A percentile compares a stretch with the other conserved stretches of the same genome.
These are phyloP conservation scores for Tridacna gigas DNA, from an alignment of 2,888 invertebrate species.

Conservation along the genomic window DNA sequence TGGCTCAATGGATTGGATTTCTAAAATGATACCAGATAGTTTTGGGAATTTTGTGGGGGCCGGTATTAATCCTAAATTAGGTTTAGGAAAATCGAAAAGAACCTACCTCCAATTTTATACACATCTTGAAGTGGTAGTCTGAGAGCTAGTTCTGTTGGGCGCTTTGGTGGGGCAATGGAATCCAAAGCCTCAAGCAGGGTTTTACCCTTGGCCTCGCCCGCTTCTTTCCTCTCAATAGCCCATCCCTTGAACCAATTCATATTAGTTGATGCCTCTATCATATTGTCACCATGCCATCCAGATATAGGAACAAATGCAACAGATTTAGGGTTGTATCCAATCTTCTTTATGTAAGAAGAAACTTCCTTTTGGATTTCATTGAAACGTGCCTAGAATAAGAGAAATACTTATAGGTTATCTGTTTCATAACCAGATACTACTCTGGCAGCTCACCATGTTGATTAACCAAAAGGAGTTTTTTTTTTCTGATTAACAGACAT, in stretches of 20 bases:
- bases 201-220: conserved; percentile 87
- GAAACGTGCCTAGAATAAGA: conserved; percentile 89
- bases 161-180: conserved; percentile 96
- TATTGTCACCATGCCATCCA: conserved; percentile 99
- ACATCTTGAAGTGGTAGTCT: conserved; percentile 99
- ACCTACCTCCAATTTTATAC: conserved; percentile 98
- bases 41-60: no score
- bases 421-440: no score
- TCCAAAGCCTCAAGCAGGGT: conserved; percentile 98
- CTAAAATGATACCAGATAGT: no score
- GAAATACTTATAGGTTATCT: no score
- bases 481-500: no score
- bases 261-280: conserved; percentile 97
- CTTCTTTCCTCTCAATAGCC: conserved; percentile 87
- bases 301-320: conserved; percentile 99
- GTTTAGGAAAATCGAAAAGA: neutral
- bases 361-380: conserved; percentile 99
- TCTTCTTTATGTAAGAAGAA: conserved; percentile 99
- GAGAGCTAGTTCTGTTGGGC: conserved; percentile 98
- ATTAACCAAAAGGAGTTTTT: no score
- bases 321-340: conserved; percentile 98
- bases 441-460: no score
- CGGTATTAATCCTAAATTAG: no score
- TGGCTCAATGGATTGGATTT: no score
- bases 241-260: conserved; percentile 93